phyloP scores from a whole-genome alignment of 2,113 vertebrate genomes.

The Amia ocellicauda region DNA sequence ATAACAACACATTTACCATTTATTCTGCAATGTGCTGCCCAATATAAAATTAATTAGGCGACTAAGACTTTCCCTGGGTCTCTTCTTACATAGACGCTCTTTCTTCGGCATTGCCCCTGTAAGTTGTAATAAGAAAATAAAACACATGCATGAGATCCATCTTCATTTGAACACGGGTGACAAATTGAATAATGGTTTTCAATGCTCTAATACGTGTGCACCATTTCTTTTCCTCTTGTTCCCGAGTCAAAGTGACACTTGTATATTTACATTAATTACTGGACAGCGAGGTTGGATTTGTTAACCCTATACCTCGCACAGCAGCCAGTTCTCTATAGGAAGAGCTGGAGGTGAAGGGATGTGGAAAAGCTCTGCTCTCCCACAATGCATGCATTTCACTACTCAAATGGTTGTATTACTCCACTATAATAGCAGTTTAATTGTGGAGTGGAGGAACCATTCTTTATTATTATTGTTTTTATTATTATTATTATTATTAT shows the following conservation, averaged over 20 bases:
- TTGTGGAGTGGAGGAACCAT: no score
- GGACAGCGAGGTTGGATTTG: slow-evolving; percentile 35
- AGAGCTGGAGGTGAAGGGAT: not conserved
- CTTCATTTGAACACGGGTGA: slow-evolving; percentile 34
- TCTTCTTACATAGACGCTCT: not conserved
- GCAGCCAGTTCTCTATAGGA: slow-evolving; percentile 26
- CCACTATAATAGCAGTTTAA: no score
- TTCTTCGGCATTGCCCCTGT: not conserved
- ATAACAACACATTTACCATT: no score
- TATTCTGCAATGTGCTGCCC: no score
- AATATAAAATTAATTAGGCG: slow-evolving; percentile 3
- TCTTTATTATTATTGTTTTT: not conserved
- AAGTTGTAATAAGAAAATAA: slow-evolving; percentile 17
- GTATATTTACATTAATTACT: slow-evolving; percentile 50
- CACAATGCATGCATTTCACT: no score
- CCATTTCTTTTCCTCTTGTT: slow-evolving; percentile 30
- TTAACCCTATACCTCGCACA: slow-evolving; percentile 28
- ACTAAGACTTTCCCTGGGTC: not conserved
- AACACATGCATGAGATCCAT: slow-evolving; percentile 22
- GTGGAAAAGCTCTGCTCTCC: not conserved
- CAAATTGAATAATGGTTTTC: slow-evolving; percentile 42
- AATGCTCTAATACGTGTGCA: slow-evolving; percentile 29
- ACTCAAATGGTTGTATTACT: no score
- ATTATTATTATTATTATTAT: not conserved
- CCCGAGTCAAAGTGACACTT: slow-evolving; percentile 38